A percentile compares a stretch with the other conserved stretches of the same genome.
Conservation (phyloP, 2,888 invertebrate species). For the Argynnis bischoffii region DNA sequence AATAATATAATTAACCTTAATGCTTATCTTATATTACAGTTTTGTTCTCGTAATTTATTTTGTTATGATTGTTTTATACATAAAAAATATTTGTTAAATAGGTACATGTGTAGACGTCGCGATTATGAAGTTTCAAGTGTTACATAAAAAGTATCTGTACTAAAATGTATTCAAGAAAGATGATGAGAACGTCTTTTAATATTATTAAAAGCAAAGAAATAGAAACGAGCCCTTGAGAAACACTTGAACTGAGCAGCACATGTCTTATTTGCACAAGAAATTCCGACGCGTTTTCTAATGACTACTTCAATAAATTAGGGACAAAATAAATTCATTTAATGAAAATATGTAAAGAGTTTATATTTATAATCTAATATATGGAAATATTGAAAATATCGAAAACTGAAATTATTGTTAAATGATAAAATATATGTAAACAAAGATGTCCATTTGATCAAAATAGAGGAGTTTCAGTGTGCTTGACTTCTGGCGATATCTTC, state of each 20-base stretch:
- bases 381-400: too few relatives aligned
- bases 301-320: constrained; percentile 32
- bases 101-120: too few relatives aligned
- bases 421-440: too few relatives aligned
- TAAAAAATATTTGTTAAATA: background rate
- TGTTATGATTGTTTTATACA: background rate
- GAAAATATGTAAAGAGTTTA: background rate
- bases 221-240: constrained; percentile 32
- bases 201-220: constrained; percentile 5
- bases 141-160: background rate
- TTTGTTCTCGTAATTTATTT: too few relatives aligned
- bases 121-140: too few relatives aligned
- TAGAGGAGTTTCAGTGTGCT: too few relatives aligned
- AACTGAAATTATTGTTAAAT: too few relatives aligned
- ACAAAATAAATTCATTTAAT: background rate
- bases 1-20: background rate
- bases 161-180: background rate
- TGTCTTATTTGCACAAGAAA: constrained; percentile 35
- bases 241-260: constrained; percentile 24
- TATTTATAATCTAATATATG: background rate
- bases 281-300: constrained; percentile 31
- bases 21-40: background rate
- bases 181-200: background rate
- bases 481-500: too few relatives aligned
- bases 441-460: too few relatives aligned